Conservation (phyloP, 2,888 invertebrate genomes). For the Sialis lutaria region DNA sequence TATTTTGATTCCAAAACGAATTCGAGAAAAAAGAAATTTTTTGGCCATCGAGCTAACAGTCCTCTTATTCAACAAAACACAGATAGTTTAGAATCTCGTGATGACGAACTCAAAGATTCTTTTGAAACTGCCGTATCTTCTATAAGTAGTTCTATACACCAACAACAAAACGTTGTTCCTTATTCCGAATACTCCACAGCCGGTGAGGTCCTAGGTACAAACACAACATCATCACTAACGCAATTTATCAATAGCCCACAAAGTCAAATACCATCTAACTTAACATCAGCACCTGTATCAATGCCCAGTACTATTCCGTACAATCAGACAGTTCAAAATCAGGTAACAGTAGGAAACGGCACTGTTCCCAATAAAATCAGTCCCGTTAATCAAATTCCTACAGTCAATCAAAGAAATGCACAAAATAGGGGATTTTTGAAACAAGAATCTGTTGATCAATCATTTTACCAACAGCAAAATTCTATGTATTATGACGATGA, state of each 20-base stretch:
- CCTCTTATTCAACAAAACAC: slow-evolving; percentile 28
- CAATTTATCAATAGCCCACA: slow-evolving; percentile 3
- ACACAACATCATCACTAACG: slow-evolving; percentile 11
- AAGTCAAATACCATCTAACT: slow-evolving; percentile 9
- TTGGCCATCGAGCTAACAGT: slow-evolving; percentile 19
- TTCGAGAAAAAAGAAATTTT: slow-evolving; percentile 18
- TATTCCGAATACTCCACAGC: slow-evolving; percentile 18
- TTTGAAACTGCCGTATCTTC: slow-evolving; percentile 35
- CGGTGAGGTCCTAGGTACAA: slow-evolving; percentile 11
- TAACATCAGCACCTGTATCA: slow-evolving; percentile 12
- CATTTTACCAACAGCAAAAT: slow-evolving; percentile 2
- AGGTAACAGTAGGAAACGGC: slow-evolving; percentile 16
- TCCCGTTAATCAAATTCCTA: background rate
- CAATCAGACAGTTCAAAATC: slow-evolving; percentile 18
- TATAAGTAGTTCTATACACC: slow-evolving; percentile 22
- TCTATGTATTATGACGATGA: slow-evolving; percentile 22
- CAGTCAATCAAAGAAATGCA: slow-evolving; percentile 10
- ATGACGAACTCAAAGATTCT: slow-evolving; percentile 35
- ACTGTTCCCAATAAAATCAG: background rate
- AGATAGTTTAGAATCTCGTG: slow-evolving; percentile 34
- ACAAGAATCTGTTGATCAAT: slow-evolving; percentile 5
- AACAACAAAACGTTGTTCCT: slow-evolving; percentile 21
- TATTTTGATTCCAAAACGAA: slow-evolving; percentile 10
- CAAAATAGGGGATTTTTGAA: slow-evolving; percentile 9
- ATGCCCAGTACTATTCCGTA: slow-evolving; percentile 14